Conservation (phyloP, 1,140 invertebrate species). For the Aphaenogaster floridana region DNA sequence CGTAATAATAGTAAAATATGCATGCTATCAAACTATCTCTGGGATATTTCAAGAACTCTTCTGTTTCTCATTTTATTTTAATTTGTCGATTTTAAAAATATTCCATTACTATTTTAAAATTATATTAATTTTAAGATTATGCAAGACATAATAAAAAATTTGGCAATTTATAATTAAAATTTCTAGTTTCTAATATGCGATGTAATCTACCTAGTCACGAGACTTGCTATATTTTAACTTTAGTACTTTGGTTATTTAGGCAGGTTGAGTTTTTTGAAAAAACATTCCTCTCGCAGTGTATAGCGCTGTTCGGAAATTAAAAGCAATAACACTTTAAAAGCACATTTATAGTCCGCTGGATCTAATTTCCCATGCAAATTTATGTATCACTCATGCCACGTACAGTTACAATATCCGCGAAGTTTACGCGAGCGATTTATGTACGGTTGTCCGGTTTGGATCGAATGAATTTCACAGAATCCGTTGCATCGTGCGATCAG, state of each 20-base stretch:
- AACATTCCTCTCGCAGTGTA: neutral
- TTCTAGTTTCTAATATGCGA: neutral
- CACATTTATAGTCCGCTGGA: neutral
- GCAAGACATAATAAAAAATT: neutral
- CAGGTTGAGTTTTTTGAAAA: neutral
- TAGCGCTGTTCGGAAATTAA: conserved; percentile 11
- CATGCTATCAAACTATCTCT: neutral
- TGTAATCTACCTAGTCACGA: neutral
- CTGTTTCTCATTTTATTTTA: neutral
- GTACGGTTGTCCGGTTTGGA: neutral
- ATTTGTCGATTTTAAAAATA: neutral
- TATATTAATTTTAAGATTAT: neutral
- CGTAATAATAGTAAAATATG: neutral
- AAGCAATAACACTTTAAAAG: conserved; percentile 16
- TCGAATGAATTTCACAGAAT: conserved; percentile 27
- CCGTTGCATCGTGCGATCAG: conserved; percentile 11
- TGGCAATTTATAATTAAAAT: neutral
- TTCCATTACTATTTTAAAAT: neutral
- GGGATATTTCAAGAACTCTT: neutral
- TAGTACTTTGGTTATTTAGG: too few relatives aligned
- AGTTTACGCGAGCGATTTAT: conserved; percentile 15
- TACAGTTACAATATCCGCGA: conserved; percentile 22
- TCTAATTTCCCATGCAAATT: conserved; percentile 46
- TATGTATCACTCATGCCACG: conserved; percentile 48
- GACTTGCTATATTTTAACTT: too few relatives aligned